phyloP scores from a whole-genome alignment of 2,888 invertebrate genomes.

The Luffia ferchaultella region DNA sequence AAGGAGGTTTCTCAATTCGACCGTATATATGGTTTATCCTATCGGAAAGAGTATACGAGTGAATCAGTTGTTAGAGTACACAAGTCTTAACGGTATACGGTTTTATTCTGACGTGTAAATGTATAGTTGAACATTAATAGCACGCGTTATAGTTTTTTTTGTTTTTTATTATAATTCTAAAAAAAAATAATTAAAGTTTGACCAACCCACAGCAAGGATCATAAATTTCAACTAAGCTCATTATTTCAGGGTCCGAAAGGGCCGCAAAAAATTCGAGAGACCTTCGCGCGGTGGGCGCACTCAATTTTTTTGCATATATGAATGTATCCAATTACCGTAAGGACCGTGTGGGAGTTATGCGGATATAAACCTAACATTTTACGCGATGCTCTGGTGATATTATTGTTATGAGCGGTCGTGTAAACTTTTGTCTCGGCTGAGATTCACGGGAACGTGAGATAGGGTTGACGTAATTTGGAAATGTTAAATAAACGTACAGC shows the following conservation, averaged over 20 bases:
- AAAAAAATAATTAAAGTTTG: too few relatives aligned
- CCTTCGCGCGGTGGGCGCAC: not conserved
- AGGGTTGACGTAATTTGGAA: not conserved
- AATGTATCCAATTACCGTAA: constrained; percentile 41
- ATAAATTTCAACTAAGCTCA: not conserved
- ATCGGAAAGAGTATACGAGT: too few relatives aligned
- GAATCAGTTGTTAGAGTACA: too few relatives aligned
- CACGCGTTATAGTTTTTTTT: too few relatives aligned
- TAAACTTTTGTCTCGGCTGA: constrained; percentile 17
- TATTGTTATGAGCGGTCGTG: constrained; percentile 28
- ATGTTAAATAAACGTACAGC: too few relatives aligned
- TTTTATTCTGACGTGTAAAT: too few relatives aligned
- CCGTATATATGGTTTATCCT: too few relatives aligned
- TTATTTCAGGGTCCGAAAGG: not conserved
- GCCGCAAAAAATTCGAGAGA: not conserved
- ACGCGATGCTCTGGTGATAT: constrained; percentile 27
- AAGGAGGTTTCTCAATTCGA: too few relatives aligned
- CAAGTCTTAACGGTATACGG: too few relatives aligned
- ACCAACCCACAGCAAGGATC: too few relatives aligned
- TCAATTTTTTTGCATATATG: constrained; percentile 42
- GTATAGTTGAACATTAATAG: too few relatives aligned
- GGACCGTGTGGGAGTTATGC: constrained; percentile 22
- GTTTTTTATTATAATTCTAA: too few relatives aligned
- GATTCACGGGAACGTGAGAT: not conserved
- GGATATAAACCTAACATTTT: constrained; percentile 31